Evolutionary conservation across 2,797 vertebrate genomes (phyloP), one percentile per base, ranked within the genome.

Genomic region (Geotrypetes seraphini): DNA sequence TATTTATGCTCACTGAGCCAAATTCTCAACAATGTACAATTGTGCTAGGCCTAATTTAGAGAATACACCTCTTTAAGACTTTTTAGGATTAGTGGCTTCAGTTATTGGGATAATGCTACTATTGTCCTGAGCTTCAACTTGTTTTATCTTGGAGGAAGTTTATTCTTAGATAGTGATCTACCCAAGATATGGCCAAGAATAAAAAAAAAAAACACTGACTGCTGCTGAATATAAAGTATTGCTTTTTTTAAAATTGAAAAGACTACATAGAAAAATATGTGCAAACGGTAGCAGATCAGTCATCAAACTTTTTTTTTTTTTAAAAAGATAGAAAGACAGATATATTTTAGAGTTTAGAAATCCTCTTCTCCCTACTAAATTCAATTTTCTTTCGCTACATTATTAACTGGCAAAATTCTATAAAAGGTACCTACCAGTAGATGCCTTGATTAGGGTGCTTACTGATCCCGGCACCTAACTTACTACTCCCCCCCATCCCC

Each of bases 1-100:
- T 21, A 19, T n/a, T 22, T 24, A 14, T 7, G n/a, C 28, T 25
- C n/a, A 23, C 47, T 19, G 48, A 82, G 84, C 83, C 81, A 82
- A 64, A 42, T 73, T 57, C 71, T 39, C 72, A 80, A 92, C 88
- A 92, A 88, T 84, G 70, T 59, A 9, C 45, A 49, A 75, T 83
- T 93, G 80, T 90, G 47, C 63, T 46, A 52, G 33, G 44, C 47
- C 55, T 37, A 49, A 50, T 51, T 23, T 74, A 78, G 81, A 84
- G 82, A 88, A 75, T 69, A 83, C 69, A 65, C 69, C 75, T 63
- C 57, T 71, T 69, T 53, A 45, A 71, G 70, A 58, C 69, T 39
- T 47, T 65, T 63, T 39, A 40, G 64, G 75, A 79, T 69, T 46
- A 51, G 35, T 46, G 55, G 71, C 63, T 70, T 60, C 39, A 68